Evolutionary conservation across 2,113 vertebrate genomes (phyloP), one percentile per base, ranked within the genome.

Genomic region (Rhadina sibilatrix): DNA sequence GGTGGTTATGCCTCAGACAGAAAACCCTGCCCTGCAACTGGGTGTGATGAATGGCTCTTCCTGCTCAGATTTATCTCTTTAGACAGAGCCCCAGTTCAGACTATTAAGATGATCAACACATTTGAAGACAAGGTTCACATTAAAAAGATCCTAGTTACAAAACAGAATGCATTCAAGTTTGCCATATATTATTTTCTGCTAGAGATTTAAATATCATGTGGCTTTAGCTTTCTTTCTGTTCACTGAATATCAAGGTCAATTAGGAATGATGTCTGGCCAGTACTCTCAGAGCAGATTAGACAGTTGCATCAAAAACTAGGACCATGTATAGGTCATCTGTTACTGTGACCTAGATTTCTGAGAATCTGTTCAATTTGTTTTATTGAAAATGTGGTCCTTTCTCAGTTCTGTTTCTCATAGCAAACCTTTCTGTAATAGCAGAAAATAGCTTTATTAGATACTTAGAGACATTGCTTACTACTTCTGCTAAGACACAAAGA

Each of bases 171-270:
- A 6, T 44, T 70, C 79, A 37, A 60, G 69, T 97, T 97, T 86
- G 82, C 75, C 50, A 13, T 68, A 66, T 71, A 82, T 97, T 95
- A 96, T 95, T 95, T 94, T 54, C 83, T 72, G 68, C 76, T 82
- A 86, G 96, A 97, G 91, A 97, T 85, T 95, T 78, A 97, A 70
- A 93, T 91, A 94, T 87, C 89, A 94, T 94, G 84, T 94, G 83
- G 87, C 89, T 97, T 96, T 96, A 96, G 94, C 84, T 95, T 96
- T 97, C 97, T 97, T 97, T 98, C 98, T 98, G 98, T 97, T 99
- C 98, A 98, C 65, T 99, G 98, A 98, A 98, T 98, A 99, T 98
- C 98, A 98, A 98, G 98, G 98, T 98, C 97, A 98, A 99, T 98
- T 98, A 98, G 96, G 97, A 98, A 98, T 96, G 97, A 97, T 91